These are phyloP conservation scores for Limnephilus lunatus DNA, from an alignment of 2,888 invertebrate genomes.

Conservation along the genomic window DNA sequence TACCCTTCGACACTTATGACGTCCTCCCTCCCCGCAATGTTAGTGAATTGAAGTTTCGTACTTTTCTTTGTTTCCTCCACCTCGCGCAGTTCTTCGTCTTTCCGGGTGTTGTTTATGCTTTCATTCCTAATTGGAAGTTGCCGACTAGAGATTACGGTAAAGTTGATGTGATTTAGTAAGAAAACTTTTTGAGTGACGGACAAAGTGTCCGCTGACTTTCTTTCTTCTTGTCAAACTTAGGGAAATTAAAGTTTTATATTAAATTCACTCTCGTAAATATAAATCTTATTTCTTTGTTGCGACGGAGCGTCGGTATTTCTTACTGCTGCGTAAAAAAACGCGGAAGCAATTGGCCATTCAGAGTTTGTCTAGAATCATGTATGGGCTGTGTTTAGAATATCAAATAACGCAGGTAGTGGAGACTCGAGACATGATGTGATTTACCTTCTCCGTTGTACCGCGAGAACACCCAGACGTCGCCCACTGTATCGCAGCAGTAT, in stretches of 20 bases:
- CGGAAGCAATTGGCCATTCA: constrained; percentile 48
- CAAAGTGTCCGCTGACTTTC: constrained; percentile 3
- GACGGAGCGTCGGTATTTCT: background rate
- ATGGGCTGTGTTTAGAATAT: constrained; percentile 36
- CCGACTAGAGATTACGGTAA: constrained; percentile 42
- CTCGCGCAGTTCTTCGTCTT: constrained; percentile 26
- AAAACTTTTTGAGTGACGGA: constrained; percentile 30
- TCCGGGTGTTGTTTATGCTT: constrained; percentile 50
- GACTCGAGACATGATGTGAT: constrained; percentile 26
- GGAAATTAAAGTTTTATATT: constrained; percentile 37
- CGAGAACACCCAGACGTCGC: background rate
- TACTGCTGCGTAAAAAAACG: constrained; percentile 23
- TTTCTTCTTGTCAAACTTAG: constrained; percentile 18
- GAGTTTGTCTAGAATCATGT: constrained; percentile 17
- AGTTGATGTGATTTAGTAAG: constrained; percentile 40
- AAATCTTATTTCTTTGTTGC: background rate
- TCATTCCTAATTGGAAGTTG: constrained; percentile 43
- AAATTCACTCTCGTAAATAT: constrained; percentile 14
- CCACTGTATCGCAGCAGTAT: background rate
- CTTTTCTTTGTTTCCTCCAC: constrained; percentile 44
- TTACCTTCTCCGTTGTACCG: background rate
- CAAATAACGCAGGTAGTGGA: constrained; percentile 18
- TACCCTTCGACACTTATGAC: constrained; percentile 42
- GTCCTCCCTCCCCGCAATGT: background rate
- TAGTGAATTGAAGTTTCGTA: constrained; percentile 38